These are phyloP conservation scores for Martes martes DNA, from an alignment of 2,113 vertebrate genomes.

Conservation along the genomic window DNA sequence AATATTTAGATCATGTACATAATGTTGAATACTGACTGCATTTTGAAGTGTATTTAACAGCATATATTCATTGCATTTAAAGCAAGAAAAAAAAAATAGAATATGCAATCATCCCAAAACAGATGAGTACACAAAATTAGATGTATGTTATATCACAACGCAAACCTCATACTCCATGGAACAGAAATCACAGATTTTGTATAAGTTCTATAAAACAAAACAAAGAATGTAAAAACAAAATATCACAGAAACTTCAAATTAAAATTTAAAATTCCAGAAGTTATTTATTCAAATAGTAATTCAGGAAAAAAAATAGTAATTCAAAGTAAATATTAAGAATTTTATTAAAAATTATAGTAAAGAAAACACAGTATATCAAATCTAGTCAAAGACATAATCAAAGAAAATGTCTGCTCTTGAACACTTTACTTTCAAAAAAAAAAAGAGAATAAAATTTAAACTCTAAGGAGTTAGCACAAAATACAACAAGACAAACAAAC, in stretches of 20 bases:
- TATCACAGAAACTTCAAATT: background rate
- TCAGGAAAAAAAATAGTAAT: background rate
- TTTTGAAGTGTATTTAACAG: background rate
- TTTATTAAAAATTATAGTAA: background rate
- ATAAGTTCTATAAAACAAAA: background rate
- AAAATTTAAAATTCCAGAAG: background rate
- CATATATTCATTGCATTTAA: background rate
- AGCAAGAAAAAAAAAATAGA: background rate
- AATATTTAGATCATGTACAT: background rate
- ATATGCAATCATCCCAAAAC: background rate
- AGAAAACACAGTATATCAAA: background rate
- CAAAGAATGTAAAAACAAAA: background rate
- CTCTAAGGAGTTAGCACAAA: background rate
- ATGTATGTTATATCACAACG: background rate
- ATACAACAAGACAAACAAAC: background rate
- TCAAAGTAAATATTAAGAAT: background rate
- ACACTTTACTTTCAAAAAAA: background rate
- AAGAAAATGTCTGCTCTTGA: background rate
- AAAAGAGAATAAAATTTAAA: background rate
- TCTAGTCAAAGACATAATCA: background rate
- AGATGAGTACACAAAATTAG: background rate
- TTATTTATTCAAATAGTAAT: background rate
- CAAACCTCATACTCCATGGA: background rate
- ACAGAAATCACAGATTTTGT: background rate
- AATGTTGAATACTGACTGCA: background rate